Evolutionary conservation across 64 coral and sea anemone genomes (phyloP).

Genomic region (Trachythela sp.): DNA sequence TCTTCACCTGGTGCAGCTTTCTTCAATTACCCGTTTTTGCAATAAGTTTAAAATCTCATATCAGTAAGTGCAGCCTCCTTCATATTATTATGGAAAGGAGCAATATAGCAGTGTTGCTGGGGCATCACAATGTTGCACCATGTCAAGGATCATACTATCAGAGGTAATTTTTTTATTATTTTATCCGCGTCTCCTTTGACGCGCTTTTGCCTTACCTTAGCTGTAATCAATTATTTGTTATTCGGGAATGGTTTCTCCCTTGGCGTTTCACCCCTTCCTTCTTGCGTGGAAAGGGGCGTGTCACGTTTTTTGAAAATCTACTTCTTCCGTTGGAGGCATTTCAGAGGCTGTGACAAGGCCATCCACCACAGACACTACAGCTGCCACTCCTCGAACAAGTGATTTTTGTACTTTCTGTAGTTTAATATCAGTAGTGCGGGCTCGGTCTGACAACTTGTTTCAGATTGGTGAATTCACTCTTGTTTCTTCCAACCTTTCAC

Average conservation of each 20-base stretch:
- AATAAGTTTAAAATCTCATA: background rate
- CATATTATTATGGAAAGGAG: background rate
- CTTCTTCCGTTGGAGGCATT: background rate
- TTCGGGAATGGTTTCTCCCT: too few species aligned
- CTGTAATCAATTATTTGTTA: background rate
- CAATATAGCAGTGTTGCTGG: too few species aligned
- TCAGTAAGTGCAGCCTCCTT: conserved; percentile 9
- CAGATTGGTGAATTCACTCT: background rate
- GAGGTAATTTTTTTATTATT: background rate
- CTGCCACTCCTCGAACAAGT: conserved; percentile 7
- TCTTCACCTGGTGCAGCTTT: too few species aligned
- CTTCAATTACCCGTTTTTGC: too few species aligned
- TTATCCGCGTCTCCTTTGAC: background rate
- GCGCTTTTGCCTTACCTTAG: background rate
- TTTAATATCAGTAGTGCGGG: conserved; percentile 25
- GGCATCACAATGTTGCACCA: too few species aligned
- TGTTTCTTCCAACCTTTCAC: conserved; percentile 8
- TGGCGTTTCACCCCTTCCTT: background rate
- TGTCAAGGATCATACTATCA: too few species aligned
- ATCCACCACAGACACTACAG: conserved; percentile 26
- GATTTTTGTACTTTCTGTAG: conserved; percentile 20
- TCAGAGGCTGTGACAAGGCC: background rate
- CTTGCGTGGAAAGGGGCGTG: background rate
- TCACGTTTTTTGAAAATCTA: background rate
- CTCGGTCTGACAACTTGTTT: background rate